A percentile compares a stretch with the other conserved stretches of the same genome.
Conservation (phyloP, 2,888 invertebrate species). For the Chymomyza amoena region DNA sequence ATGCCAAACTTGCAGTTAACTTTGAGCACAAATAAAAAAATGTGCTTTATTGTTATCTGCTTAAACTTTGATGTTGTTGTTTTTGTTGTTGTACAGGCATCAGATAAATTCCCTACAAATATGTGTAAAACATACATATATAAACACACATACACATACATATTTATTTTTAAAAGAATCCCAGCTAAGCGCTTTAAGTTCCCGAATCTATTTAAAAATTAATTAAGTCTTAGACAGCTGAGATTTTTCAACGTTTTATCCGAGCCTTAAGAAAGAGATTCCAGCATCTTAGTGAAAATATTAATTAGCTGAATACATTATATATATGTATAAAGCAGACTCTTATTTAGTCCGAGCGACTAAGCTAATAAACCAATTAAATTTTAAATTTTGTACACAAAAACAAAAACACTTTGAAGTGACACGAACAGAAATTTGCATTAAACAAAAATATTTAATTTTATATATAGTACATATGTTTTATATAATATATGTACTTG, state of each 20-base stretch:
- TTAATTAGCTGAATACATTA: neutral
- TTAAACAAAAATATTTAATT: neutral
- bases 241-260: neutral
- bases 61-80: neutral
- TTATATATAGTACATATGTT: neutral
- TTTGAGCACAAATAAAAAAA: neutral
- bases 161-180: neutral
- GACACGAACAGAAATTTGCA: neutral
- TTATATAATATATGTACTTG: neutral
- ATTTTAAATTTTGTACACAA: neutral
- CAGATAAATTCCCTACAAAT: neutral
- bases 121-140: too few relatives aligned
- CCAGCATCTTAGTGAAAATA: neutral
- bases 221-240: neutral
- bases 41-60: neutral
- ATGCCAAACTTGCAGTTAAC: neutral
- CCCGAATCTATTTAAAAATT: neutral
- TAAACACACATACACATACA: too few relatives aligned
- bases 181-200: neutral
- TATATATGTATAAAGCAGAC: neutral
- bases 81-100: neutral
- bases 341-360: too few relatives aligned
- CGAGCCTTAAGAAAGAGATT: neutral
- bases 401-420: neutral
- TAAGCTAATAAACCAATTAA: neutral